These are phyloP conservation scores for Drosophila truncata DNA, from an alignment of 1,140 invertebrate genomes.

Conservation along the genomic window DNA sequence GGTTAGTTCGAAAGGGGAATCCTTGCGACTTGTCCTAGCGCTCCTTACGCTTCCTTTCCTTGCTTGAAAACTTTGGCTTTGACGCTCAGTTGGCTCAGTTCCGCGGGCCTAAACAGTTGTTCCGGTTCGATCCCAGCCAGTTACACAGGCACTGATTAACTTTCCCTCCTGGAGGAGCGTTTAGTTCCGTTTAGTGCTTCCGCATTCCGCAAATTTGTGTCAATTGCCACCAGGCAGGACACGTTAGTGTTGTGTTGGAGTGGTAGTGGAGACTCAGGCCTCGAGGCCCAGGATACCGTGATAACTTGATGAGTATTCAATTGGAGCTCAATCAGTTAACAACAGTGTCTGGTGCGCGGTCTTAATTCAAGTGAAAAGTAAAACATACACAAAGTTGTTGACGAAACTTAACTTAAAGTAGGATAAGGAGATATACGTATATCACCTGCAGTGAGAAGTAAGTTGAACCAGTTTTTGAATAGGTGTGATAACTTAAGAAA, in stretches of 20 bases:
- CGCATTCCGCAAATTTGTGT: slow-evolving; percentile 78
- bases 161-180: slow-evolving; percentile 43
- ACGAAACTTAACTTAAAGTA: background rate
- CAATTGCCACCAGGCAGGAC: slow-evolving; percentile 64
- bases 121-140: slow-evolving; percentile 18
- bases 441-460: slow-evolving; percentile 28
- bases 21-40: slow-evolving; percentile 17
- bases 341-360: slow-evolving; percentile 56
- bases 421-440: slow-evolving; percentile 3
- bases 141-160: slow-evolving; percentile 22
- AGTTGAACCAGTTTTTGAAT: slow-evolving; percentile 8
- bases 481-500: background rate
- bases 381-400: slow-evolving; percentile 3
- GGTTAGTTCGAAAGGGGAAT: slow-evolving; percentile 59
- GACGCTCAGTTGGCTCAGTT: slow-evolving; percentile 66
- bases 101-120: slow-evolving; percentile 52
- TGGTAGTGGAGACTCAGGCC: slow-evolving; percentile 9
- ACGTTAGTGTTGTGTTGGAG: slow-evolving; percentile 23
- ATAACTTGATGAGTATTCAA: slow-evolving; percentile 73
- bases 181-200: slow-evolving; percentile 69
- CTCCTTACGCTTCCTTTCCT: slow-evolving; percentile 19
- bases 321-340: slow-evolving; percentile 77
- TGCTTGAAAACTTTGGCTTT: slow-evolving; percentile 42
- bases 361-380: slow-evolving; percentile 22
- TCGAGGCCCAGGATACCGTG: slow-evolving; percentile 38